Percentiles rank a stretch among this genome's conserved stretches.
Conservation (phyloP, 2,888 invertebrate genomes). For the Tipula vernalis region DNA sequence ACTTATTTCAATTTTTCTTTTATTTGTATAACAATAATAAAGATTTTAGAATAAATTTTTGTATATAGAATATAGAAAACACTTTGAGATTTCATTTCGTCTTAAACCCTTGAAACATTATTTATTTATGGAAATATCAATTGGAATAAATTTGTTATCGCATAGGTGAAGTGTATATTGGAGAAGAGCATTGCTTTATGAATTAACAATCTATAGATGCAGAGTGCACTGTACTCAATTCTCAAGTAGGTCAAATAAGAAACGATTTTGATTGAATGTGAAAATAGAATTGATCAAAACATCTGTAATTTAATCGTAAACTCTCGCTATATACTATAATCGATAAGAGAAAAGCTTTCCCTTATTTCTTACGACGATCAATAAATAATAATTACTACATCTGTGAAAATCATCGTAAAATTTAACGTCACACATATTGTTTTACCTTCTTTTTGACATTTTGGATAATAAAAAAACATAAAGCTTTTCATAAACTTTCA, state of each 20-base stretch:
- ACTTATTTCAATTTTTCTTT: neutral
- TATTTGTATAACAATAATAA: neutral
- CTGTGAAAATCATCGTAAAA: neutral
- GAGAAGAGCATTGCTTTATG: neutral
- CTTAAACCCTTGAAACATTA: neutral
- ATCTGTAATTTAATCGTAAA: neutral
- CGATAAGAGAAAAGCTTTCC: neutral
- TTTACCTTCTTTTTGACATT: neutral
- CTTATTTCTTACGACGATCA: too few species aligned
- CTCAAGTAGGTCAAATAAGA: neutral
- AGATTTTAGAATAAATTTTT: neutral
- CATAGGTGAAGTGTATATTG: neutral
- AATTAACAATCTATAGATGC: neutral
- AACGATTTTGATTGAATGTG: too few species aligned
- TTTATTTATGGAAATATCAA: neutral
- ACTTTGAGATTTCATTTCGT: neutral
- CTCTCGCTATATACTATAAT: neutral
- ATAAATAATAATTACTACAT: neutral
- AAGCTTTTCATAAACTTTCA: conserved; percentile 4
- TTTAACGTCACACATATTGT: neutral
- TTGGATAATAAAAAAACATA: neutral
- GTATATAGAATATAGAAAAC: neutral
- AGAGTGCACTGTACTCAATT: neutral
- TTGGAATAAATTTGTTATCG: neutral
- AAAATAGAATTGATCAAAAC: neutral